Percentiles rank a stretch among this genome's conserved stretches.
Conservation (phyloP, 2,888 invertebrate species). For the Dolomedes plantarius region DNA sequence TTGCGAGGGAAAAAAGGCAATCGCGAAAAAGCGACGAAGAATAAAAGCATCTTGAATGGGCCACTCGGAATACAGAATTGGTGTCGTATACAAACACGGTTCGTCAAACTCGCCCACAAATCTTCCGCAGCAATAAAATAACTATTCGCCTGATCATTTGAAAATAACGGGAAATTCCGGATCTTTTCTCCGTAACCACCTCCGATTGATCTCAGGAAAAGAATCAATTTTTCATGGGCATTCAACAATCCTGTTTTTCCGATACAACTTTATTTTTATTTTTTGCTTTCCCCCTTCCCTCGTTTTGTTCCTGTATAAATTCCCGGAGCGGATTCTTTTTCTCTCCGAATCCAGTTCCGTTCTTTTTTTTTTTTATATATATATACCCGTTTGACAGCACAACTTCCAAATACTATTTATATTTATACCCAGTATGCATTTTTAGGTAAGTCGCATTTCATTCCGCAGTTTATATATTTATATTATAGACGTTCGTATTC, state of each 20-base stretch:
- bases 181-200: constrained; percentile 54
- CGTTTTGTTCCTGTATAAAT: constrained; percentile 45
- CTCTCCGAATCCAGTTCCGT: constrained; percentile 36
- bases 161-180: constrained; percentile 24
- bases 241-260: constrained; percentile 68
- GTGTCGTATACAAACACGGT: not conserved
- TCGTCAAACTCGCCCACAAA: not conserved
- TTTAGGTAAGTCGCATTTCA: constrained; percentile 66
- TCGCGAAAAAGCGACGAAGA: too few relatives aligned
- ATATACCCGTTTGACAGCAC: constrained; percentile 57
- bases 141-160: not conserved
- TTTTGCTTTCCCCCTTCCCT: constrained; percentile 11
- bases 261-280: constrained; percentile 43
- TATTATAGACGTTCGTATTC: constrained; percentile 51
- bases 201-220: constrained; percentile 62
- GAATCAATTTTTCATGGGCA: constrained; percentile 71
- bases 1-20: not conserved
- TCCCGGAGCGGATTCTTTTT: constrained; percentile 38
- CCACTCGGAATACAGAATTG: not conserved
- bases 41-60: not conserved
- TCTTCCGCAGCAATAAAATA: not conserved
- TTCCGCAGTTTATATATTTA: constrained; percentile 52
- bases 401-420: constrained; percentile 70
- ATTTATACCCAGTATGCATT: constrained; percentile 68
- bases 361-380: too few relatives aligned